phyloP scores from a whole-genome alignment of 2,797 vertebrate species.

The Crocodylus rhombifer region DNA sequence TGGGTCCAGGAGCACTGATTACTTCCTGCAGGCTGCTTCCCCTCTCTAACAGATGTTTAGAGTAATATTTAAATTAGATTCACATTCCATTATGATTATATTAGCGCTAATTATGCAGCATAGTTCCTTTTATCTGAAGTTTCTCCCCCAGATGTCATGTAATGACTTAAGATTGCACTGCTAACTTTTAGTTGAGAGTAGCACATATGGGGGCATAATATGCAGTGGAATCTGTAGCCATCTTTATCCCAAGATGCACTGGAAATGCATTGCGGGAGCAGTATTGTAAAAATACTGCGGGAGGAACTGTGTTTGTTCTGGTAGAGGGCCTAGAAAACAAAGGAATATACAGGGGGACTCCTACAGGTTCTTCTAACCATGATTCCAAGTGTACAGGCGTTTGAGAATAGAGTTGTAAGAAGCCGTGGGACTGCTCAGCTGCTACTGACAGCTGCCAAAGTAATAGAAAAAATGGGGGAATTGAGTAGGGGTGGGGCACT shows the following conservation, averaged over 20 bases:
- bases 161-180: neutral
- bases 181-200: neutral
- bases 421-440: neutral
- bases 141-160: slow-evolving; percentile 7
- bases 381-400: neutral
- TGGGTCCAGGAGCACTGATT: slow-evolving; percentile 34
- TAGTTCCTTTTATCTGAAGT: slow-evolving; percentile 21
- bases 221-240: accelerated
- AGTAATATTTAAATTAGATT: slow-evolving; percentile 67
- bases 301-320: neutral
- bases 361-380: neutral
- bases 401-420: neutral
- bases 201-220: neutral
- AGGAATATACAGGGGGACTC: neutral
- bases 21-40: slow-evolving; percentile 60
- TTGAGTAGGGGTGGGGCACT: neutral
- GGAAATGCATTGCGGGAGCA: neutral
- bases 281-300: accelerated
- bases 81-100: slow-evolving; percentile 44
- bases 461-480: neutral
- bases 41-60: slow-evolving; percentile 53
- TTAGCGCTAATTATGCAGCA: slow-evolving; percentile 40
- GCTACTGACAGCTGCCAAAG: neutral
- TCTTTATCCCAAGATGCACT: neutral
- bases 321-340: neutral